Percentiles rank a stretch among this genome's conserved stretches.
Conservation (phyloP, 2,113 vertebrate genomes). For the Macrotus californicus region DNA sequence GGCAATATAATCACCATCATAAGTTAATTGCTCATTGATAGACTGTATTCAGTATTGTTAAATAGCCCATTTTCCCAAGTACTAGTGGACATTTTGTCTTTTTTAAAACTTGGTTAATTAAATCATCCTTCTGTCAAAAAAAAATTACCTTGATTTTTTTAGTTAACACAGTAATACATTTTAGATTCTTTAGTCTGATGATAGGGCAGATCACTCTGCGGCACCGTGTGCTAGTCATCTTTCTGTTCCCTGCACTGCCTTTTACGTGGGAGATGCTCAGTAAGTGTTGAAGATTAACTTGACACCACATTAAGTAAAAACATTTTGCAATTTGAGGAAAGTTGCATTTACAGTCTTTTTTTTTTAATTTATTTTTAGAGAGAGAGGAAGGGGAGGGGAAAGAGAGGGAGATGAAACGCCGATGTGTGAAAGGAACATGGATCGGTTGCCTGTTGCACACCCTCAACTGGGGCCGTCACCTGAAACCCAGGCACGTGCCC, state of each 20-base stretch:
- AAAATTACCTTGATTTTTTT: not conserved
- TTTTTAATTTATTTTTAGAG: too few species aligned
- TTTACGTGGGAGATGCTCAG: not conserved
- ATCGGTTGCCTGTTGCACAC: too few species aligned
- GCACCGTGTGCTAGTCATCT: not conserved
- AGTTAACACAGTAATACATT: not conserved
- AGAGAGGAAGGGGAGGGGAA: too few species aligned
- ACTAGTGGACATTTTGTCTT: not conserved
- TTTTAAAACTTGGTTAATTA: not conserved
- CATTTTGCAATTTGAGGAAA: not conserved
- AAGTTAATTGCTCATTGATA: not conserved
- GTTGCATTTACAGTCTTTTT: not conserved
- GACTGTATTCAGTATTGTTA: conserved; percentile 23
- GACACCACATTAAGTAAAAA: conserved; percentile 2
- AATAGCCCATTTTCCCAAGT: not conserved
- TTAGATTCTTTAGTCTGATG: not conserved
- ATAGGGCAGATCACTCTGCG: not conserved
- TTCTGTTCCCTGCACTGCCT: not conserved
- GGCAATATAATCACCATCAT: not conserved
- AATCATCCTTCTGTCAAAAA: not conserved
- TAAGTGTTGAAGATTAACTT: conserved; percentile 11
- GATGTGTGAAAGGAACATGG: too few species aligned
- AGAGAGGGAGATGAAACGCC: too few species aligned
- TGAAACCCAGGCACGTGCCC: too few species aligned
- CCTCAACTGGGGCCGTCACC: too few species aligned